phyloP scores from a whole-genome alignment of 2,888 invertebrate genomes.

The Xylophagus ater region DNA sequence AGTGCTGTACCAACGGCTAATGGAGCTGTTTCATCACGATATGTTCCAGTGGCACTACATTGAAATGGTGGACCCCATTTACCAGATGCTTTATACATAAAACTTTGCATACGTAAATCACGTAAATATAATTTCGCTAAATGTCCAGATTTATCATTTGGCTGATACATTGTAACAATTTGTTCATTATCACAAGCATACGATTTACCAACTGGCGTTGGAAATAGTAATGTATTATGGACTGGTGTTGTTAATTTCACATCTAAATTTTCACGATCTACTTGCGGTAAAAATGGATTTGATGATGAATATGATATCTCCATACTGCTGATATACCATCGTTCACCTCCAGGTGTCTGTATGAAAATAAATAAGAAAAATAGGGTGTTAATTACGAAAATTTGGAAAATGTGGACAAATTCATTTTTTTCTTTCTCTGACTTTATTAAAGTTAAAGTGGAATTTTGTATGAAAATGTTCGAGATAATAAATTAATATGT shows the following conservation, averaged over 20 bases:
- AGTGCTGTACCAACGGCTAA: conserved; percentile 73
- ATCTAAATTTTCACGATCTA: conserved; percentile 45
- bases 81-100: conserved; percentile 71
- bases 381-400: no score
- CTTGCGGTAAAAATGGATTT: conserved; percentile 48
- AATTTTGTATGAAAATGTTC: no score
- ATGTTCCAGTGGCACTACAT: conserved; percentile 42
- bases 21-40: conserved; percentile 73
- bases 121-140: conserved; percentile 54
- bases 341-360: conserved; percentile 79
- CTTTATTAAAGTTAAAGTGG: no score
- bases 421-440: no score
- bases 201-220: conserved; percentile 79
- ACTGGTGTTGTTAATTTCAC: conserved; percentile 47
- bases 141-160: conserved; percentile 41
- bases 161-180: conserved; percentile 49
- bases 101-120: conserved; percentile 70
- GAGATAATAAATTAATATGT: no score
- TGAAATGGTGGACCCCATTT: conserved; percentile 42
- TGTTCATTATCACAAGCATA: conserved; percentile 65
- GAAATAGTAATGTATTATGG: conserved; percentile 55
- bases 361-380: no score
- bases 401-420: no score
- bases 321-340: conserved; percentile 76
- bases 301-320: conserved; percentile 63